Evolutionary conservation across 2,888 invertebrate species (phyloP).

Genomic region (Prostheceraeus crozeri): DNA sequence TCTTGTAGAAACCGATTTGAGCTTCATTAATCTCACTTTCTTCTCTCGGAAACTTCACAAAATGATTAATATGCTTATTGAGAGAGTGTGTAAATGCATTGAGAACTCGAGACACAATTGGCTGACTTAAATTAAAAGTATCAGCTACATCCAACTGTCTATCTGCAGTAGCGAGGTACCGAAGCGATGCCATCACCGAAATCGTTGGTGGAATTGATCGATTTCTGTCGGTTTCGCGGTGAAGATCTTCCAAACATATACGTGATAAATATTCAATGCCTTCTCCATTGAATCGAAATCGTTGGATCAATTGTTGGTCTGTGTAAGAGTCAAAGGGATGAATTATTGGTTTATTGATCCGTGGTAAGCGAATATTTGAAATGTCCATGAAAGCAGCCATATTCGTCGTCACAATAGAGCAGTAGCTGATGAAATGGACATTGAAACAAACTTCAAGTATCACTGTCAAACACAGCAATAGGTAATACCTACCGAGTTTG

Average conservation of each 20-base stretch:
- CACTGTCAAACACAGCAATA: too few species aligned
- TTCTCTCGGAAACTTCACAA: constrained; percentile 30
- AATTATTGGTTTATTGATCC: too few species aligned
- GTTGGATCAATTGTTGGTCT: constrained; percentile 3
- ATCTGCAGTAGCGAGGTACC: constrained; percentile 11
- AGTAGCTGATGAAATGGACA: too few species aligned
- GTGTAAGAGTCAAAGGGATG: constrained; percentile 14
- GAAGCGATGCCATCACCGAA: constrained; percentile 23
- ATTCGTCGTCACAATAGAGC: too few species aligned
- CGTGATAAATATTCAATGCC: constrained; percentile 9
- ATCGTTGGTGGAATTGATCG: constrained; percentile 3
- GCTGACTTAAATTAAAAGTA: constrained; percentile 18
- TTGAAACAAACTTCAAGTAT: too few species aligned
- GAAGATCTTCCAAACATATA: background rate
- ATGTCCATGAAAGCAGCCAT: constrained; percentile 13
- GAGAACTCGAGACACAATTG: constrained; percentile 10
- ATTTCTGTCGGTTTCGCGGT: background rate
- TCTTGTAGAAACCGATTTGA: constrained; percentile 18
- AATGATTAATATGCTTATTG: constrained; percentile 27
- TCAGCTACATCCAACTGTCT: constrained; percentile 8
- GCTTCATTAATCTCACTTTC: background rate
- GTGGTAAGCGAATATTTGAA: too few species aligned
- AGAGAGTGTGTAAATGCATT: background rate
- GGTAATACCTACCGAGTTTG: too few species aligned
- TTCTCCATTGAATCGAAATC: constrained; percentile 15